Evolutionary conservation across 2,113 vertebrate genomes (phyloP).

Genomic region (Phyllostomus hastatus): DNA sequence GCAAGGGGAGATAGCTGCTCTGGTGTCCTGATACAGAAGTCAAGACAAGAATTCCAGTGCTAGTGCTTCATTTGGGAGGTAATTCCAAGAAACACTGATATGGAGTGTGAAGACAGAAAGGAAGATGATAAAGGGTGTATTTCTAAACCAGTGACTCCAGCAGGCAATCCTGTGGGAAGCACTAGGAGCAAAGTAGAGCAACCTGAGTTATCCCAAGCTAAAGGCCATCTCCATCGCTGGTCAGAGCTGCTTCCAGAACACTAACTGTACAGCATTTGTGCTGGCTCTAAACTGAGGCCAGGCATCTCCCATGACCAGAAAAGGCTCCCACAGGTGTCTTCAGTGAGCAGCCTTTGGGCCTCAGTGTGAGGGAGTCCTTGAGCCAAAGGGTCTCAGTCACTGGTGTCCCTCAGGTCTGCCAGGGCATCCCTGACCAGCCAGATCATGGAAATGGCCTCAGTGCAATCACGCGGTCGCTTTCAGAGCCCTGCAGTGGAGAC

Average conservation of each 20-base stretch:
- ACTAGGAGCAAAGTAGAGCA: too few relatives aligned
- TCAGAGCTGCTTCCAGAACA: not conserved
- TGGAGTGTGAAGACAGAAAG: too few relatives aligned
- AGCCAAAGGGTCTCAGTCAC: not conserved
- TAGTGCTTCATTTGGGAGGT: not conserved
- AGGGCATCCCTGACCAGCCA: too few relatives aligned
- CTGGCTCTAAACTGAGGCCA: not conserved
- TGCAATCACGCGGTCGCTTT: not conserved
- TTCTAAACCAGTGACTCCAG: not conserved
- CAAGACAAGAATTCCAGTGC: not conserved
- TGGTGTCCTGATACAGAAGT: not conserved
- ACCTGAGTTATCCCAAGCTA: not conserved
- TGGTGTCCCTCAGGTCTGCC: not conserved
- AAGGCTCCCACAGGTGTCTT: not conserved
- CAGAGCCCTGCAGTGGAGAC: not conserved
- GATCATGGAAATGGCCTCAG: not conserved
- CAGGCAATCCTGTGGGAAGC: not conserved
- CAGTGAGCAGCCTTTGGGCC: not conserved
- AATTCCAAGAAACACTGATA: not conserved
- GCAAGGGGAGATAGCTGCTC: not conserved
- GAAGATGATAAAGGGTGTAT: not conserved
- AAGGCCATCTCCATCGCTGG: rapidly evolving
- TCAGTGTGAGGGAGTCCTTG: not conserved
- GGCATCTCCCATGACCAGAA: not conserved
- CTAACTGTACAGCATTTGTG: not conserved